Evolutionary conservation across 2,888 invertebrate species (phyloP), one percentile per base, ranked within the genome.

Genomic region (Apodemia hepburni): DNA sequence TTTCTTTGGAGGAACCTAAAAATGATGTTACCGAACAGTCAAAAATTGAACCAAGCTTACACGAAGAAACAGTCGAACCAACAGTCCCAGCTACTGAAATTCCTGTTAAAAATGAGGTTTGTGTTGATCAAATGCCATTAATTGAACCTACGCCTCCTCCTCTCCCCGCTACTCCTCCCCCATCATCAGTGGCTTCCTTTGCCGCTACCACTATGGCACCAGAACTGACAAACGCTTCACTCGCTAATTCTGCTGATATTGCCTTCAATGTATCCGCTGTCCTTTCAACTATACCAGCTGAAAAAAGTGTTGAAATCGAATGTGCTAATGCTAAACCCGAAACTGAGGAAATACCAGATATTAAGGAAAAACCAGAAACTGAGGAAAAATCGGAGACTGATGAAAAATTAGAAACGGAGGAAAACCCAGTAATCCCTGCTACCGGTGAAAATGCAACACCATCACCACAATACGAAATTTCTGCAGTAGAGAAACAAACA

Each of bases 161-260:
- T 75, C 93, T 95, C 80, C 95, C 95, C 73, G 93, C 94, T 80
- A 94, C 94, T 80, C 95, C 95, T 79, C 95, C 95, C 81, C 95
- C 95, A 74, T 95, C 94, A 78, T 94, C 95, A 87, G 94, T 95
- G 89, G 94, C 93, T 83, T 94, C 94, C 75, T 95, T 95, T 85
- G 95, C 95, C 83, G 94, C 93, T 79, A 93, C 93, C 79, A 94
- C 94, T 69, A 94, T 94, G 93, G 94, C 94, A 80, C 92, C 87
- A 73, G 90, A 90, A 76, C 72, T 83, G 78, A 79, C 85, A 73
- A 84, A 83, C 71, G 82, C 87, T 86, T 83, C 85, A 78, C 83
- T 84, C 78, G 76, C 80, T 84, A 87, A 85, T 80, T 81, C 82
- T 73, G 76, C 85, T 75, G 85, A 82, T 75, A 68, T 66, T 61